These are phyloP conservation scores for Aselliscus stoliczkanus DNA, from an alignment of 2,797 vertebrate species.

Conservation along the genomic window DNA sequence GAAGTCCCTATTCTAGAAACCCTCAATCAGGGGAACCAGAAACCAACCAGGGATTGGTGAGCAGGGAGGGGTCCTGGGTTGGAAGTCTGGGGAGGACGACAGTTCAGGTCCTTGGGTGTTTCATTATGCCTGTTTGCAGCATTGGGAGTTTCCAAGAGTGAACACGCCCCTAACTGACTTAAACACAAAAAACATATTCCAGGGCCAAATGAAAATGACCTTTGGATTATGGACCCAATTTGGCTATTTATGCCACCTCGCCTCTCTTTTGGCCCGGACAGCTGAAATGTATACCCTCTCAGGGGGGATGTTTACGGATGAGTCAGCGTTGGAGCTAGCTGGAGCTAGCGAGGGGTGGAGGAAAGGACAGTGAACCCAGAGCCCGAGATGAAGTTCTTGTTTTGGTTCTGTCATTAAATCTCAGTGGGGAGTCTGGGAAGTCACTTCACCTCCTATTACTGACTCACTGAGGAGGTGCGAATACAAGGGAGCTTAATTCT, in stretches of 20 bases:
- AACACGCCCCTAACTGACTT: background rate
- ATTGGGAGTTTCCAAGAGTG: background rate
- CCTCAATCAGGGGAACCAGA: background rate
- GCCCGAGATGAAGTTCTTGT: background rate
- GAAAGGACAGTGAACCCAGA: background rate
- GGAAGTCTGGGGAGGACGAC: background rate
- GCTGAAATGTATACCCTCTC: background rate
- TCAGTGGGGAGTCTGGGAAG: background rate
- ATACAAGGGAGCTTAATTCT: background rate
- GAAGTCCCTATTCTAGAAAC: background rate
- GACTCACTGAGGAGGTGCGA: background rate
- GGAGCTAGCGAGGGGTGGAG: background rate
- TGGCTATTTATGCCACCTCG: background rate
- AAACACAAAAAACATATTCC: conserved; percentile 7
- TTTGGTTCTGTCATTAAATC: background rate
- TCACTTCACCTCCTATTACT: background rate
- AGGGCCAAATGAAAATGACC: conserved; percentile 15
- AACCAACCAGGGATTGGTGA: background rate
- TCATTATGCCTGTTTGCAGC: background rate
- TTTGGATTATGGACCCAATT: background rate
- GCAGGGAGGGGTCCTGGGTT: background rate
- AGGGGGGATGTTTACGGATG: background rate
- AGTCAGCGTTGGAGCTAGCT: background rate
- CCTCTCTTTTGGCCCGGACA: background rate
- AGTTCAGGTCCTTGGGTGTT: background rate